phyloP scores from a whole-genome alignment of 35 echinoderm and acorn worm species.

The Chiridota heheva region DNA sequence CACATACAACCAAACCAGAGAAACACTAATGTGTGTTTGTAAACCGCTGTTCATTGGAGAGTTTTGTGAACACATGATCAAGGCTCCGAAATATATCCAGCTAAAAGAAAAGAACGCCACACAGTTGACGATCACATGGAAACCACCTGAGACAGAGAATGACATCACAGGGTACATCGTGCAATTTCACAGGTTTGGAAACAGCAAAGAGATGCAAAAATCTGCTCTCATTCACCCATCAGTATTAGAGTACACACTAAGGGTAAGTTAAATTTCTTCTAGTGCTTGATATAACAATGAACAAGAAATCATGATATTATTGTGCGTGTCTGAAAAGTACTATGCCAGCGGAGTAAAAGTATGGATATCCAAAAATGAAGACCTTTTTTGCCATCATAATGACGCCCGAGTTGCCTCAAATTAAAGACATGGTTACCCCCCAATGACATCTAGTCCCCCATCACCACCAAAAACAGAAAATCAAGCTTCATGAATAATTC shows the following conservation, averaged over 20 bases:
- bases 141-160: constrained; percentile 30
- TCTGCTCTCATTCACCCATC: constrained; percentile 65
- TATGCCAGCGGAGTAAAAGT: too few relatives aligned
- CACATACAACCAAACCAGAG: constrained; percentile 10
- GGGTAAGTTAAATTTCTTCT: constrained; percentile 46
- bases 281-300: not conserved
- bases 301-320: too few relatives aligned
- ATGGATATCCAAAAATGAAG: too few relatives aligned
- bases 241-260: constrained; percentile 59
- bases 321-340: too few relatives aligned
- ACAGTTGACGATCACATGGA: constrained; percentile 47
- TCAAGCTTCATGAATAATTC: too few relatives aligned
- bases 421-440: too few relatives aligned
- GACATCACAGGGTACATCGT: constrained; percentile 73
- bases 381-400: too few relatives aligned
- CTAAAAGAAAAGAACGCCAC: constrained; percentile 10
- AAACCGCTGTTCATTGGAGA: constrained; percentile 57
- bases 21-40: constrained; percentile 47
- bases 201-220: constrained; percentile 15
- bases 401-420: too few relatives aligned
- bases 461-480: too few relatives aligned
- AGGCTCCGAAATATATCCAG: constrained; percentile 61
- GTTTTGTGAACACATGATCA: constrained; percentile 51
- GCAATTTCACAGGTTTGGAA: constrained; percentile 80
- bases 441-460: too few relatives aligned